Evolutionary conservation across 2,888 invertebrate species (phyloP), one percentile per base, ranked within the genome.

Genomic region (Polylopha cassiicola): DNA sequence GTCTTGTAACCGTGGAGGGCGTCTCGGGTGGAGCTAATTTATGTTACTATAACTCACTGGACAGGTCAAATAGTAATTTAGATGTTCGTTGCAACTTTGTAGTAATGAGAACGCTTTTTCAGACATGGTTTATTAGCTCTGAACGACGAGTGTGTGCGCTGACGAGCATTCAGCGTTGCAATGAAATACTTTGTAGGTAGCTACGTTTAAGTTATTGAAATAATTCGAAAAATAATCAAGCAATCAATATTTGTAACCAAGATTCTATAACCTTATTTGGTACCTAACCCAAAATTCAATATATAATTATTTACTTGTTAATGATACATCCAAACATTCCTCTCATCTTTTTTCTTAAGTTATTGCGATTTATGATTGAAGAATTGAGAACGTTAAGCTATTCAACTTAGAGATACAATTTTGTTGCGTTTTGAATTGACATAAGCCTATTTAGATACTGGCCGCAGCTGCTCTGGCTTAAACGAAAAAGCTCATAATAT

Each of bases 401-500:
- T 2, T 10, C 2, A 2, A 0, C 1, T 6, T 41, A 45, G 38
- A 48, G 44, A 24, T 36, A 38, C 7, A 34, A 55, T 57, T 71
- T 36, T 42, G 37, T 37, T 51, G 47, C 17, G 9, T 29, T 24
- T 3, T 11, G n/a, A 29, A 37, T 44, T 44, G 32, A 43, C 33
- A 43, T 70, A 61, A 13, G 48, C 44, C 62, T 24, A 34, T 58
- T 18, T 27, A 43, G 43, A 9, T 48, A 36, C 31, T 39, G 28
- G 29, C 37, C 21, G 41, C n/a, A n/a, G 51, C 54, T 56, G 58
- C 58, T 67, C 64, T 58, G 69, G 66, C 68, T 75, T 77, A 71
- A 78, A 78, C 74, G 78, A 78, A 82, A 82, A 82, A 73, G 74
- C 80, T 84, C 86, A 80, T 86, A 86, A 85, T 74, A 65, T 81